Conservation (phyloP, 2,797 vertebrate species). For the Dromococcyx pavoninus region DNA sequence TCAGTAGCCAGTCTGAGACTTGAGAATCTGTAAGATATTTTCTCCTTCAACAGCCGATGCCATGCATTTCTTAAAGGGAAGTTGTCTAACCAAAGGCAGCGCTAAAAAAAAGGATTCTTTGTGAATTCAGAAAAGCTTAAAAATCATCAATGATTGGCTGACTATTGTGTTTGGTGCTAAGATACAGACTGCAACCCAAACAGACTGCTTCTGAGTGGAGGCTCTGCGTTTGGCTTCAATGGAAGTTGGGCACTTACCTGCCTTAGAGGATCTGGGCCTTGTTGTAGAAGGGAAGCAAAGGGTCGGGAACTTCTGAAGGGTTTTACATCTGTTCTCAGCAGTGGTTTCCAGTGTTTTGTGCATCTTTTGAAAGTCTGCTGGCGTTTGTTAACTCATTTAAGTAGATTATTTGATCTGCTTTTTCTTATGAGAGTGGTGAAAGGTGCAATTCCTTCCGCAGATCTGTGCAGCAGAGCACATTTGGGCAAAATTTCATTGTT, state of each 20-base stretch:
- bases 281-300: background rate
- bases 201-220: background rate
- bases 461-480: background rate
- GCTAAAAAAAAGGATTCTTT: background rate
- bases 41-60: background rate
- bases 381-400: background rate
- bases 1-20: background rate
- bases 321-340: background rate
- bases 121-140: background rate
- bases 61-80: background rate
- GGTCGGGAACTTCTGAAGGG: no score
- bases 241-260: background rate
- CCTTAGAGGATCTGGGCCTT: background rate
- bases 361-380: background rate
- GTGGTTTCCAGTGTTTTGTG: background rate
- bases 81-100: background rate
- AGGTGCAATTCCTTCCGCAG: background rate
- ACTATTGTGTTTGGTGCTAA: background rate
- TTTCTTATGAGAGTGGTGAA: background rate
- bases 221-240: background rate
- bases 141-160: background rate
- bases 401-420: background rate
- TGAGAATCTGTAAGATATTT: background rate
- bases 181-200: background rate
- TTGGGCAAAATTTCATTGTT: conserved; percentile 23